Conservation (phyloP, 2,888 invertebrate species). For the Nephrocerus scutellatus region DNA sequence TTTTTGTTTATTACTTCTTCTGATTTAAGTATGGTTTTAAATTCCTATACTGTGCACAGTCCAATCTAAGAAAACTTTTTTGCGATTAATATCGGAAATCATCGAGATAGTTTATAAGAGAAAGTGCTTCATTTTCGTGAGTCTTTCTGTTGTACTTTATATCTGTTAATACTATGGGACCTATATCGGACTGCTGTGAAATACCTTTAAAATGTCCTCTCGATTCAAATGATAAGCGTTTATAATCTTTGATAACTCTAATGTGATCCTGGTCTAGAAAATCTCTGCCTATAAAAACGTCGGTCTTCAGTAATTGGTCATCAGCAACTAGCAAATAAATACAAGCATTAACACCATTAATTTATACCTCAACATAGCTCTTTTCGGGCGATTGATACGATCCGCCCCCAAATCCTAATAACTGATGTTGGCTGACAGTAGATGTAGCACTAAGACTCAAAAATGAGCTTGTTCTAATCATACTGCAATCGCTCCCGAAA, state of each 20-base stretch:
- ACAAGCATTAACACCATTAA: slow-evolving; percentile 5
- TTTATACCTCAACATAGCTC: slow-evolving; percentile 1
- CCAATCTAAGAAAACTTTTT: slow-evolving; percentile 5
- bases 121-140: neutral
- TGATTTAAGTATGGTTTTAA: slow-evolving; percentile 3
- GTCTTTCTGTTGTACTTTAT: slow-evolving; percentile 1
- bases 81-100: slow-evolving; percentile 6
- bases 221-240: slow-evolving; percentile 4
- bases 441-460: too few species aligned
- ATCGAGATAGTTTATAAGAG: slow-evolving; percentile 2
- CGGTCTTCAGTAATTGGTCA: slow-evolving; percentile 3
- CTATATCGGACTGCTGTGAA: too few species aligned
- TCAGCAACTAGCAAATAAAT: slow-evolving; percentile 7
- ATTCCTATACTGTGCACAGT: neutral
- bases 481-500: too few species aligned
- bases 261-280: slow-evolving; percentile 5
- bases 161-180: neutral
- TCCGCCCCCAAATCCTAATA: too few species aligned
- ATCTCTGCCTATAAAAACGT: slow-evolving; percentile 4
- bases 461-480: too few species aligned
- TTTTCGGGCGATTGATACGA: too few species aligned
- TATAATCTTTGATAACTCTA: slow-evolving; percentile 8
- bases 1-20: slow-evolving; percentile 6
- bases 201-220: too few species aligned
- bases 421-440: too few species aligned